phyloP scores from a whole-genome alignment of 1,140 invertebrate genomes.

The Elysia chlorotica region DNA sequence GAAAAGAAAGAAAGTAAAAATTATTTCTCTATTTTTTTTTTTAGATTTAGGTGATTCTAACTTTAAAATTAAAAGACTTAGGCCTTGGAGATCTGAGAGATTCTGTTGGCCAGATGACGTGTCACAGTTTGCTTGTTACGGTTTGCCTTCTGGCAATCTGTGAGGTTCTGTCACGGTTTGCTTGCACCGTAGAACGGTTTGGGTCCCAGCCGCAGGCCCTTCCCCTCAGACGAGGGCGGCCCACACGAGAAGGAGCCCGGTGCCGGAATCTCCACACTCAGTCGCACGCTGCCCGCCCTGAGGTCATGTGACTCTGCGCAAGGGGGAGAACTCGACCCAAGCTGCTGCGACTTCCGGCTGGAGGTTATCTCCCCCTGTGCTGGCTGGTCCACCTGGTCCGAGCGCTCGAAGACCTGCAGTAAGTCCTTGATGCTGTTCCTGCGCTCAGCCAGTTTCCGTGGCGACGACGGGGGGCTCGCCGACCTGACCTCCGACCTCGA shows the following conservation, averaged over 20 bases:
- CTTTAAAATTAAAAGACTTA: too few relatives aligned
- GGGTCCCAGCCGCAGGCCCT: conserved; percentile 48
- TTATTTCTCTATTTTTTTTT: too few relatives aligned
- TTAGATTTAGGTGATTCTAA: too few relatives aligned
- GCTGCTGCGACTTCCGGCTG: conserved; percentile 11
- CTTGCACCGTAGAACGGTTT: conserved; percentile 53
- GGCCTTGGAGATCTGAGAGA: too few relatives aligned
- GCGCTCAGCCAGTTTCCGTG: conserved; percentile 33
- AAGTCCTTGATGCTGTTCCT: conserved; percentile 55
- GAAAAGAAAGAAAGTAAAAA: too few relatives aligned
- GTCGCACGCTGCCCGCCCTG: conserved; percentile 26
- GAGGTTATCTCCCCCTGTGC: background rate
- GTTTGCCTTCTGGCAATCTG: too few relatives aligned
- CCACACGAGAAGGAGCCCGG: background rate
- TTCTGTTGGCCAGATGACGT: too few relatives aligned
- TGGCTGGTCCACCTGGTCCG: background rate
- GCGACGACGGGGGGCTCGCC: background rate
- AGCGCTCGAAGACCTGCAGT: conserved; percentile 39
- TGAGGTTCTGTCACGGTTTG: too few relatives aligned
- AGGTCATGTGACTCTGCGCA: conserved; percentile 13
- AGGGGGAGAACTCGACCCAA: conserved; percentile 13
- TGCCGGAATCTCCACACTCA: conserved; percentile 44
- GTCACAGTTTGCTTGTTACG: too few relatives aligned
- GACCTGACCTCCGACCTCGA: background rate
- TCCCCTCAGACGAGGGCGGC: conserved; percentile 23